Conservation (phyloP, 2,113 vertebrate genomes). For the Chunga burmeisteri region DNA sequence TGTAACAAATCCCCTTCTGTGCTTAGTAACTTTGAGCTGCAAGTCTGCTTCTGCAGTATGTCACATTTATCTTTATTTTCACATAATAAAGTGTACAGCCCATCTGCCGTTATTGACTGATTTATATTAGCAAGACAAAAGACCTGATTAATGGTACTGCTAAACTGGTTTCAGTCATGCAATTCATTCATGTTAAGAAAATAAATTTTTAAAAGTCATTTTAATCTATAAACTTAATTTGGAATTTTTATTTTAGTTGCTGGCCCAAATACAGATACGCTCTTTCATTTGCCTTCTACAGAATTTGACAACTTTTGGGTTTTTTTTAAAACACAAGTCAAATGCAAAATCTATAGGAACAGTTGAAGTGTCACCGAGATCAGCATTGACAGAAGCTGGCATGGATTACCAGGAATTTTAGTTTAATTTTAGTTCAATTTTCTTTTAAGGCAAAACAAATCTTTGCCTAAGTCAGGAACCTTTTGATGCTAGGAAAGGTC, state of each 20-base stretch:
- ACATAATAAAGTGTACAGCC: slow-evolving; percentile 42
- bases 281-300: background rate
- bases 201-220: slow-evolving; percentile 4
- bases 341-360: background rate
- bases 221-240: slow-evolving; percentile 28
- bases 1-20: slow-evolving; percentile 16
- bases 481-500: background rate
- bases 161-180: slow-evolving; percentile 20
- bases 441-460: background rate
- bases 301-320: background rate
- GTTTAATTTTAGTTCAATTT: background rate
- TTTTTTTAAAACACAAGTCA: background rate
- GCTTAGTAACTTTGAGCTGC: slow-evolving; percentile 21
- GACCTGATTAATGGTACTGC: slow-evolving; percentile 33
- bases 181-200: slow-evolving; percentile 48
- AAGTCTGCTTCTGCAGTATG: slow-evolving; percentile 27
- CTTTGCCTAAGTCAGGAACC: background rate
- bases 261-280: background rate
- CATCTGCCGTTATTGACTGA: slow-evolving; percentile 47
- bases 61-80: slow-evolving; percentile 60
- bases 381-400: background rate
- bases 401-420: background rate
- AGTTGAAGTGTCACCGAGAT: background rate
- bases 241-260: background rate
- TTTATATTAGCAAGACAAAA: slow-evolving; percentile 36